A percentile compares a stretch with the other conserved stretches of the same genome.
Conservation (phyloP, 2,797 vertebrate species). For the Eospalax fontanierii region DNA sequence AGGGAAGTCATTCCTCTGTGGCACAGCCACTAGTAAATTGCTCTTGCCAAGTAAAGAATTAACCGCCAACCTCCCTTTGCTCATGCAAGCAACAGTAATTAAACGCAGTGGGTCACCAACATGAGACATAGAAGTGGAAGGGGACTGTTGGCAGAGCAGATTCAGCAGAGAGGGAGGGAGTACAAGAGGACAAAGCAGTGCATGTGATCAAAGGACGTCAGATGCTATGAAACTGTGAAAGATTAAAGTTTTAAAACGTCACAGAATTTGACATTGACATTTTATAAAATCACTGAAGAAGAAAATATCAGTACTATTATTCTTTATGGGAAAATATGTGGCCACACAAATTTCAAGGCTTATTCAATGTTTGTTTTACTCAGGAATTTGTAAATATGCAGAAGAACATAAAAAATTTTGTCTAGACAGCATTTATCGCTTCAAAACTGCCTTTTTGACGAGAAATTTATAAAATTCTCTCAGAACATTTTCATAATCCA, state of each 20-base stretch:
- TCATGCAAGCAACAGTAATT: too few relatives aligned
- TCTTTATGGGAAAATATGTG: neutral
- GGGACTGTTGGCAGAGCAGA: too few relatives aligned
- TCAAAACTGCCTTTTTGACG: neutral
- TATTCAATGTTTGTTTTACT: neutral
- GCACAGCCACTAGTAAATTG: too few relatives aligned
- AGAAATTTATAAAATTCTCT: conserved; percentile 6
- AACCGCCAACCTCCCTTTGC: too few relatives aligned
- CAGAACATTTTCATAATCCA: conserved; percentile 37
- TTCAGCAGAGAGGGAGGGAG: too few relatives aligned
- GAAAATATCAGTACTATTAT: neutral
- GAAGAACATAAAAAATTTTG: conserved; percentile 3
- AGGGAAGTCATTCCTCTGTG: too few relatives aligned
- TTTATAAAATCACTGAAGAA: neutral
- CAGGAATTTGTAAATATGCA: conserved; percentile 37
- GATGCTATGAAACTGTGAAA: too few relatives aligned
- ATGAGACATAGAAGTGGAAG: too few relatives aligned
- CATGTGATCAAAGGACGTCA: too few relatives aligned
- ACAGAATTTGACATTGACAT: neutral
- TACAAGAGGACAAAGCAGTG: too few relatives aligned
- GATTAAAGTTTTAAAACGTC: neutral
- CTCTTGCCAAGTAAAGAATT: too few relatives aligned
- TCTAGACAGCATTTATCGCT: neutral
- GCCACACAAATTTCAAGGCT: conserved; percentile 1
- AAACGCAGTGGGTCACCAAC: too few relatives aligned